These are phyloP conservation scores for Diabrotica virgifera DNA, from an alignment of 1,140 invertebrate species.

Conservation along the genomic window DNA sequence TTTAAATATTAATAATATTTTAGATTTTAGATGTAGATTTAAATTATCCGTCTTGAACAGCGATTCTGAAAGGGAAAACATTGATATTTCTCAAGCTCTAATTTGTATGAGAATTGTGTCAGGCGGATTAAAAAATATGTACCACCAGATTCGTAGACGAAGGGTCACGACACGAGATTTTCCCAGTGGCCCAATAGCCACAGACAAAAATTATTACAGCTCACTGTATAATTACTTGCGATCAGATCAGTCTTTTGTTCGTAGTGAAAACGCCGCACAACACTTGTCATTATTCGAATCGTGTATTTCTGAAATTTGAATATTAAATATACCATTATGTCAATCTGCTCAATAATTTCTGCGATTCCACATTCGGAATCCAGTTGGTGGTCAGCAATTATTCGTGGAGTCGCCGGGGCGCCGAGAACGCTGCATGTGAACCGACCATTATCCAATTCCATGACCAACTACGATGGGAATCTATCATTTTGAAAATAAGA, in stretches of 20 bases:
- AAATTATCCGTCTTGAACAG: too few relatives aligned
- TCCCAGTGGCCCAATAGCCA: background rate
- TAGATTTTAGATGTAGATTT: too few relatives aligned
- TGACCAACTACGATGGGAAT: slow-evolving; percentile 7
- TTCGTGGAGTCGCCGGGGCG: slow-evolving; percentile 5
- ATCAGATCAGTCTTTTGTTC: slow-evolving; percentile 9
- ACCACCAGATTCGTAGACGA: too few relatives aligned
- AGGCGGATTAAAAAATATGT: too few relatives aligned
- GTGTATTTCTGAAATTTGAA: slow-evolving; percentile 19
- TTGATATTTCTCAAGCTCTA: too few relatives aligned
- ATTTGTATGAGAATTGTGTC: too few relatives aligned
- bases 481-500: slow-evolving; percentile 14
- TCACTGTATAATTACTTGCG: slow-evolving; percentile 20
- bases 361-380: slow-evolving; percentile 19
- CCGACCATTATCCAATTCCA: slow-evolving; percentile 9
- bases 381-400: slow-evolving; percentile 17
- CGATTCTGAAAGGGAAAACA: too few relatives aligned
- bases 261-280: slow-evolving; percentile 1
- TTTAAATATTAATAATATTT: too few relatives aligned
- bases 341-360: slow-evolving; percentile 21
- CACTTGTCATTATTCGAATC: slow-evolving; percentile 13
- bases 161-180: background rate
- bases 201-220: slow-evolving; percentile 5
- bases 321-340: slow-evolving; percentile 21
- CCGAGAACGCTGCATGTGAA: slow-evolving; percentile 9